Evolutionary conservation across 2,888 invertebrate genomes (phyloP), one percentile per base, ranked within the genome.

Genomic region (Encarsia formosa): DNA sequence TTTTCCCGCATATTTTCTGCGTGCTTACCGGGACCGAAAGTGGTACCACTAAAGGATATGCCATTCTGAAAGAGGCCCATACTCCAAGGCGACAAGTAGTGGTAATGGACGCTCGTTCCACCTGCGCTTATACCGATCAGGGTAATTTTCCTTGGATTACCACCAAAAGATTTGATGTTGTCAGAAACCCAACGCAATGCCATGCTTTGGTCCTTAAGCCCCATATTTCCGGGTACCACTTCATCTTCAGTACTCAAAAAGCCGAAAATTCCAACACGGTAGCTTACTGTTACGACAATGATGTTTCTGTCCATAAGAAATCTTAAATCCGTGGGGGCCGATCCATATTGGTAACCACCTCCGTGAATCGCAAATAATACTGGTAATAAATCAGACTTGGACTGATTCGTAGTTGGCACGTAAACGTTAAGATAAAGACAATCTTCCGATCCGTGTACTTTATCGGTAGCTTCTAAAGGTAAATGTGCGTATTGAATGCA

Each of bases 201-300:
- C 58, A 83, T 75, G 15, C 78, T 76, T 73, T 88, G 88, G 76
- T 88, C 88, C 64, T 86, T 87, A 26, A 88, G 65, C 0, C 88
- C 88, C 62, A 80, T 81, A 68, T 88, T 88, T 4, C 86, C 86
- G 0, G 88, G 83, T 1, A 85, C 75, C 0, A 78, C 66, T 1
- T 80, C 78, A 59, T 88, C 87, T 24, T 83, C 86, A 0, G 88
- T 87, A 65, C 86, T 87, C 1, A 88, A 74, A 68, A 90, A 88
- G 39, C 89, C 86, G 83, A 64, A 13, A 49, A 59, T 38, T 29
- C 87, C 87, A 13, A 88, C 63, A 38, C 88, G 76, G 64, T 87
- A 88, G 69, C 84, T 86, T 0, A 88, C 63, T 5, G 82, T 85
- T 1, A 87, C 86, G 0, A 82, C 75, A 1, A 88, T 80, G 5